Conservation (phyloP, 2,797 vertebrate species). For the Manis crassicaudata region DNA sequence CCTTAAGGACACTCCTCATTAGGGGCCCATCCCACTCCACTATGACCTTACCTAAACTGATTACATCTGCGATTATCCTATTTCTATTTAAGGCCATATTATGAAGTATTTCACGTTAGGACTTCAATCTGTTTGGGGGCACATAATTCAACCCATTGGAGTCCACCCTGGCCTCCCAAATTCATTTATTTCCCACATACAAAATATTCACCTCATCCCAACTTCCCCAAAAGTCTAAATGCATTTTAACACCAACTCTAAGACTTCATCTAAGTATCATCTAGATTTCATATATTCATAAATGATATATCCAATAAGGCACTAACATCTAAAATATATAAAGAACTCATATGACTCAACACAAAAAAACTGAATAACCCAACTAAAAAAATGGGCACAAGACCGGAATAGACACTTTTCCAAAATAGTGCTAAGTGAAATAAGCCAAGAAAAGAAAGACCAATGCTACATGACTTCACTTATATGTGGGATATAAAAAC, state of each 20-base stretch:
- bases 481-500: too few relatives aligned
- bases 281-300: background rate
- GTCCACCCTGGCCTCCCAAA: background rate
- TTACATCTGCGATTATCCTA: background rate
- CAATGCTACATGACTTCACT: too few relatives aligned
- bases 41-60: background rate
- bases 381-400: too few relatives aligned
- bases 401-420: too few relatives aligned
- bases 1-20: background rate
- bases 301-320: too few relatives aligned
- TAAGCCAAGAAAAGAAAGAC: too few relatives aligned
- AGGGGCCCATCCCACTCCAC: accelerated
- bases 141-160: background rate
- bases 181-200: background rate
- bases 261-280: background rate
- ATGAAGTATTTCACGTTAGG: background rate
- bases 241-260: background rate
- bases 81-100: background rate
- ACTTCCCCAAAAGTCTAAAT: background rate
- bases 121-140: background rate
- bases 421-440: too few relatives aligned
- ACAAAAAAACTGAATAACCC: too few relatives aligned
- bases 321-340: too few relatives aligned
- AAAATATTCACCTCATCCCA: background rate
- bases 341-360: too few relatives aligned